Conservation (phyloP, 2,113 vertebrate genomes). For the Podarcis cretensis region DNA sequence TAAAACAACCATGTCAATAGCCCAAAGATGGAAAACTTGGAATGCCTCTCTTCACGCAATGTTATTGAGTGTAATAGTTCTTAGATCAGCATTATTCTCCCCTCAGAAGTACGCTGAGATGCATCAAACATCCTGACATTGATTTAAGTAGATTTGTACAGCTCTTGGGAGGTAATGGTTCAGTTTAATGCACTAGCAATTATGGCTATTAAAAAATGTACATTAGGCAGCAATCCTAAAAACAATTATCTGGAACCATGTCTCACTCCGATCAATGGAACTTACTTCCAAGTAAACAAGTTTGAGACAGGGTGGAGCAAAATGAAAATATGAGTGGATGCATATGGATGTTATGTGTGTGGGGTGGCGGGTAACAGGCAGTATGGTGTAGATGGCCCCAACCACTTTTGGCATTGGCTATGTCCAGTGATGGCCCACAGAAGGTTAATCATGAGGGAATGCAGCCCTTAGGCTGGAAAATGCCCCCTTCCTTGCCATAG, state of each 20-base stretch:
- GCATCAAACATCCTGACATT: slow-evolving; percentile 15
- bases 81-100: slow-evolving; percentile 16
- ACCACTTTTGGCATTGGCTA: too few species aligned
- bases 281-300: background rate
- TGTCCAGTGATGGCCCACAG: too few species aligned
- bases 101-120: background rate
- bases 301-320: background rate
- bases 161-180: background rate
- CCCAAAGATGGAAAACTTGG: background rate
- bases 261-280: background rate
- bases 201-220: background rate
- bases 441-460: too few species aligned
- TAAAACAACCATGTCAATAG: slow-evolving; percentile 20
- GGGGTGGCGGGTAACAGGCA: too few species aligned
- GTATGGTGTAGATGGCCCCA: too few species aligned
- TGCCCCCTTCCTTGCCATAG: too few species aligned
- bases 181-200: slow-evolving; percentile 23
- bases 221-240: background rate
- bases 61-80: slow-evolving; percentile 6
- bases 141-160: slow-evolving; percentile 19
- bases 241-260: background rate
- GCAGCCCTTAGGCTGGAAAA: too few species aligned
- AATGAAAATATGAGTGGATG: background rate
- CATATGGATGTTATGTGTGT: too few species aligned
- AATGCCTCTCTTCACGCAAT: background rate